Evolutionary conservation across 2,797 vertebrate genomes (phyloP).

Genomic region (Lepilemur ruficaudatus): DNA sequence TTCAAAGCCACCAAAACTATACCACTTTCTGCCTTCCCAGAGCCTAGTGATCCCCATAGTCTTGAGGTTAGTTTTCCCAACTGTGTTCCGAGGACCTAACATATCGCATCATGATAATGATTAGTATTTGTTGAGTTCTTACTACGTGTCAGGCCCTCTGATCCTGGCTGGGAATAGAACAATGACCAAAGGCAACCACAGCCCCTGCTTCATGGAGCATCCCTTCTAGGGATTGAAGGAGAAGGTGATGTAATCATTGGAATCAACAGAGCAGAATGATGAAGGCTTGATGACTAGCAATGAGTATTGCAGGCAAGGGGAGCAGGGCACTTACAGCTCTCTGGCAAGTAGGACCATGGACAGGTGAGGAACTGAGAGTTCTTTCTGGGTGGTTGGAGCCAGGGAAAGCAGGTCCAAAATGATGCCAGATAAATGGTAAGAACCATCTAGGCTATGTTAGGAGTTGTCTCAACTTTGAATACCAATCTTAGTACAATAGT

Average conservation of each 20-base stretch:
- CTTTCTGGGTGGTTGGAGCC: background rate
- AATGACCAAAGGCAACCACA: background rate
- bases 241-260: rapidly evolving
- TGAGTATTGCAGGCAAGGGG: background rate
- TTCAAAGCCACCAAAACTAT: background rate
- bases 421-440: background rate
- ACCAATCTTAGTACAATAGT: background rate
- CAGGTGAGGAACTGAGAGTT: background rate
- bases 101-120: background rate
- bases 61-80: background rate
- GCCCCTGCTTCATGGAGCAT: background rate
- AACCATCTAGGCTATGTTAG: background rate
- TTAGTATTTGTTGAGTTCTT: background rate
- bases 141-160: background rate
- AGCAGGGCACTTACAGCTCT: background rate
- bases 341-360: rapidly evolving
- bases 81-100: background rate
- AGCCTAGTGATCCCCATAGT: background rate
- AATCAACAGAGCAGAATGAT: background rate
- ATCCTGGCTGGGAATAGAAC: background rate
- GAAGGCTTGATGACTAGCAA: background rate
- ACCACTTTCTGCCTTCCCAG: background rate
- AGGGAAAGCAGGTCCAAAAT: background rate
- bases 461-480: background rate
- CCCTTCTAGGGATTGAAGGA: background rate